phyloP scores from a whole-genome alignment of 2,888 invertebrate genomes.

The Macrosiphum euphorbiae region DNA sequence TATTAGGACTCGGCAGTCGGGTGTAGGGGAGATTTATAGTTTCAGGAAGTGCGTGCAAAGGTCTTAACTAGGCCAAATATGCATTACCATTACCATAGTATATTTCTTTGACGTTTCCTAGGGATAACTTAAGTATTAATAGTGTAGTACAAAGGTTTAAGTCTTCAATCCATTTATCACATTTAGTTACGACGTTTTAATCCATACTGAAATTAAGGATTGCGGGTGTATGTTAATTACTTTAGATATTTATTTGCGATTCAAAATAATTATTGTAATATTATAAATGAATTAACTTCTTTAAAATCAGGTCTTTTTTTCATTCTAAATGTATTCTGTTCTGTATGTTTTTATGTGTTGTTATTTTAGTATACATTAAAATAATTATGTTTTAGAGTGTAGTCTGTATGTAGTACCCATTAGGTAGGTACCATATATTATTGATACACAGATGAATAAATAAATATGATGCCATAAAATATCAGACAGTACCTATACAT shows the following conservation, averaged over 20 bases:
- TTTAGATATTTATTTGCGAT: not conserved
- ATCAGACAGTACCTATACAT: not conserved
- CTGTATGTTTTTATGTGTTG: not conserved
- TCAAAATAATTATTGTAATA: not conserved
- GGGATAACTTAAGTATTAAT: not conserved
- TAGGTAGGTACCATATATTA: not conserved
- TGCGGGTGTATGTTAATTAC: not conserved
- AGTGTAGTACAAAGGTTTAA: not conserved
- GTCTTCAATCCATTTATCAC: not conserved
- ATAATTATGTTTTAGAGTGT: not conserved
- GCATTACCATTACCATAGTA: not conserved
- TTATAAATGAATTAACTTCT: not conserved
- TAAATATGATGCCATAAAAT: not conserved
- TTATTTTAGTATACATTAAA: not conserved
- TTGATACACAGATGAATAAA: conserved; percentile 43
- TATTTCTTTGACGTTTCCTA: not conserved
- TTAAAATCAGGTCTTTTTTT: not conserved
- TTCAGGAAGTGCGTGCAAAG: conserved; percentile 7
- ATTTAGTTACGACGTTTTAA: not conserved
- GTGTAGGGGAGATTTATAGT: not conserved
- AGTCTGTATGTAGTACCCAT: not conserved
- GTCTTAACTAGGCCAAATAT: conserved; percentile 34
- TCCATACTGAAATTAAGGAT: not conserved
- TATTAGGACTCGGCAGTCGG: not conserved
- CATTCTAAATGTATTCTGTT: not conserved